Conservation (phyloP, 2,797 vertebrate genomes). For the Liparis tanakae region DNA sequence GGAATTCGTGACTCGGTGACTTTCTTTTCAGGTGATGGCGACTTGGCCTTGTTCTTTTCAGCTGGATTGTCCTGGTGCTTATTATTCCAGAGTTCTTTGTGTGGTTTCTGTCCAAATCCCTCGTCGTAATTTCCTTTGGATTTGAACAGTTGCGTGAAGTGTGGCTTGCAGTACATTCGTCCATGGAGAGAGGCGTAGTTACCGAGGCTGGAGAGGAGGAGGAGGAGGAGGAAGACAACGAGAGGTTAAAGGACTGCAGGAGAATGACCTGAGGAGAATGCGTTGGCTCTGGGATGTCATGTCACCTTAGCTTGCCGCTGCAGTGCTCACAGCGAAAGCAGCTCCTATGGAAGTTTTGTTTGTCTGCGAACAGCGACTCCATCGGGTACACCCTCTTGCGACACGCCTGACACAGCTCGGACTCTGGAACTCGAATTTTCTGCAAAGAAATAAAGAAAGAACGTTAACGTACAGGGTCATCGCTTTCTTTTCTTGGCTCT, state of each 20-base stretch:
- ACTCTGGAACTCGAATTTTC: constrained; percentile 92
- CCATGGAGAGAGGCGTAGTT: constrained; percentile 99
- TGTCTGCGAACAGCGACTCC: constrained; percentile 94
- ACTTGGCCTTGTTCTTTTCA: constrained; percentile 70
- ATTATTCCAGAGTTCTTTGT: constrained; percentile 91
- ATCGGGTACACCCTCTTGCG: constrained; percentile 97
- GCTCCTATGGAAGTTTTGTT: constrained; percentile 96
- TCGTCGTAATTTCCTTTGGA: constrained; percentile 99
- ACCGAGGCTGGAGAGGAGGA: constrained; percentile 85
- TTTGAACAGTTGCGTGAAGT: constrained; percentile 98
- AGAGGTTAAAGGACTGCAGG: not conserved
- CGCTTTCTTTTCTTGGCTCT: too few relatives aligned
- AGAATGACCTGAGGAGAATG: not conserved
- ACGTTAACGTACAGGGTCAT: not conserved
- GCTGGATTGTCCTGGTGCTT: constrained; percentile 79
- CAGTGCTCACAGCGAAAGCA: constrained; percentile 97
- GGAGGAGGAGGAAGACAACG: constrained; percentile 1
- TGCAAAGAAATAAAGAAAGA: constrained; percentile 48
- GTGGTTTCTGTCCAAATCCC: constrained; percentile 96
- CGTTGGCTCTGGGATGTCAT: not conserved
- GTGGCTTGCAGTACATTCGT: constrained; percentile 97
- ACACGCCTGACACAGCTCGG: constrained; percentile 92
- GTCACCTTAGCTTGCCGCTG: constrained; percentile 92
- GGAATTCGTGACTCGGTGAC: constrained; percentile 57
- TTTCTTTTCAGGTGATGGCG: constrained; percentile 72